Conservation (phyloP, 1,140 invertebrate species). For the Pinna nobilis region DNA sequence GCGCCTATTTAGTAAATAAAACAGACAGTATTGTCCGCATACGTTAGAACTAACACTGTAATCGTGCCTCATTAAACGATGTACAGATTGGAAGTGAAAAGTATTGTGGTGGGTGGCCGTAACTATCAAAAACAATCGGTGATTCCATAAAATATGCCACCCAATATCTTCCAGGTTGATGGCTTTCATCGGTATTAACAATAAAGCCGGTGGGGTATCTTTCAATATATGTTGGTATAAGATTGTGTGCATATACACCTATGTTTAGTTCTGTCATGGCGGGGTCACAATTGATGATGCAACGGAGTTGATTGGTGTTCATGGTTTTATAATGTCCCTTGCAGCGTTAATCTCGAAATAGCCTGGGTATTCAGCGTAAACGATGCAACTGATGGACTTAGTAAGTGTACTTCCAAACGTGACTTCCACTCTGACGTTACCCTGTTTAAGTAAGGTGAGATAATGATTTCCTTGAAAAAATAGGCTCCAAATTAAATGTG, state of each 20-base stretch:
- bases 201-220: constrained; percentile 29
- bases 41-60: constrained; percentile 23
- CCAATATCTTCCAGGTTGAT: constrained; percentile 29
- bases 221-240: not conserved
- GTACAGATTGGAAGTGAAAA: not conserved
- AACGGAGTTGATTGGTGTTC: constrained; percentile 18
- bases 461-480: constrained; percentile 29
- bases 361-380: constrained; percentile 32
- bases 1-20: constrained; percentile 8
- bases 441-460: constrained; percentile 27
- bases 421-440: constrained; percentile 37
- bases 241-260: constrained; percentile 28
- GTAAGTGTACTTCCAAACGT: constrained; percentile 19
- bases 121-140: constrained; percentile 32
- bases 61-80: not conserved
- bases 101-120: constrained; percentile 11
- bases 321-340: constrained; percentile 27
- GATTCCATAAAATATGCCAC: constrained; percentile 24
- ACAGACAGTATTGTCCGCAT: constrained; percentile 28
- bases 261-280: constrained; percentile 7
- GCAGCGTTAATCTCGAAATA: constrained; percentile 41
- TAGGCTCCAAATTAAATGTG: constrained; percentile 40
- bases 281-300: constrained; percentile 37
- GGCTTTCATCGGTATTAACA: constrained; percentile 16
- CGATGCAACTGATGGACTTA: constrained; percentile 27